phyloP scores from a whole-genome alignment of 2,797 vertebrate genomes.

The Myotis daubentonii region DNA sequence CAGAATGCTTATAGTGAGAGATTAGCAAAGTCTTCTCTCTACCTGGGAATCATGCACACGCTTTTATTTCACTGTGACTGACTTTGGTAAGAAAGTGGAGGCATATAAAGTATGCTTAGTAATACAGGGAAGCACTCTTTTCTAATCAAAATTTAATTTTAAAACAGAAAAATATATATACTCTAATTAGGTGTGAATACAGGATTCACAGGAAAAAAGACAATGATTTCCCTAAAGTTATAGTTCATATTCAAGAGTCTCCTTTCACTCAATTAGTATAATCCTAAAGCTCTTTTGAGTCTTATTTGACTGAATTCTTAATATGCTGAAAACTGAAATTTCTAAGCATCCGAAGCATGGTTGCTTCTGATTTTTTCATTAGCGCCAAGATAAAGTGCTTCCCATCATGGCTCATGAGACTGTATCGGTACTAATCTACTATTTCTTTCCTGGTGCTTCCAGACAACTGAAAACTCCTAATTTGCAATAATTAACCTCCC shows the following conservation, averaged over 20 bases:
- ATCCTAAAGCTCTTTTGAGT: constrained; percentile 65
- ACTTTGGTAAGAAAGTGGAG: not conserved
- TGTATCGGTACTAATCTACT: constrained; percentile 74
- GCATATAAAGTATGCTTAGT: not conserved
- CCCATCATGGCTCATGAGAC: constrained; percentile 52
- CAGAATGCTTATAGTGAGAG: fast-evolving
- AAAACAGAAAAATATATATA: not conserved
- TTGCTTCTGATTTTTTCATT: constrained; percentile 73
- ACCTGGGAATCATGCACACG: not conserved
- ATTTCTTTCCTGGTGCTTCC: constrained; percentile 67
- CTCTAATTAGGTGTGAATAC: not conserved
- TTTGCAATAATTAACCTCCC: constrained; percentile 78
- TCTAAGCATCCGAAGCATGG: constrained; percentile 57
- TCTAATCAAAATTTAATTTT: not conserved
- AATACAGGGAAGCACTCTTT: not conserved
- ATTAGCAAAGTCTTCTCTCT: not conserved
- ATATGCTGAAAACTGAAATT: constrained; percentile 73
- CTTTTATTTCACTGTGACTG: not conserved
- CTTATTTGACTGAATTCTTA: constrained; percentile 74
- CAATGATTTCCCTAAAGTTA: constrained; percentile 51
- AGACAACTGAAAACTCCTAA: constrained; percentile 69
- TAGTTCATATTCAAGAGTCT: constrained; percentile 48
- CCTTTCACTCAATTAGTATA: constrained; percentile 53
- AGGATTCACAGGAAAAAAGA: not conserved
- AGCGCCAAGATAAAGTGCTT: constrained; percentile 67